Conservation (phyloP, 35 echinoderm and acorn worm species). For the Acanthaster planci region DNA sequence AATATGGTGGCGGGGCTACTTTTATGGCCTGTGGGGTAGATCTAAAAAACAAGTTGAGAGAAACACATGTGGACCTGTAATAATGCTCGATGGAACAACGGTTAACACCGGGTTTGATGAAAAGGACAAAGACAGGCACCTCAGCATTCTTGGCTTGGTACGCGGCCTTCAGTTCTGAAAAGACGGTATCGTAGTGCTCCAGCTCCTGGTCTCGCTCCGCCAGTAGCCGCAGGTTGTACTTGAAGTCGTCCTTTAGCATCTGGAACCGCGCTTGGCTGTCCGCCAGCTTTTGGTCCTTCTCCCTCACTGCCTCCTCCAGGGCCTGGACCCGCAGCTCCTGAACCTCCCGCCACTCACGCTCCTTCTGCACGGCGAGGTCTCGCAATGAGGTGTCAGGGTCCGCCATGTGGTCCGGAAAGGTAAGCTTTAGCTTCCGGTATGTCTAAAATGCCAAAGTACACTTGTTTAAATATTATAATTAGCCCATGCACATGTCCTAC, state of each 20-base stretch:
- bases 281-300: slow-evolving; percentile 70
- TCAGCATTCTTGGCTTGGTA: slow-evolving; percentile 41
- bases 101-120: too few species aligned
- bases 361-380: slow-evolving; percentile 65
- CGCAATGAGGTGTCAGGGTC: slow-evolving; percentile 25
- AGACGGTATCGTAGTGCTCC: slow-evolving; percentile 55
- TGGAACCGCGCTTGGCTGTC: slow-evolving; percentile 59
- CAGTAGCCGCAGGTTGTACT: slow-evolving; percentile 88
- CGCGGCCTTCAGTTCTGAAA: slow-evolving; percentile 31
- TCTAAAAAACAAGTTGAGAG: too few species aligned
- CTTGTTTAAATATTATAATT: too few species aligned
- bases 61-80: too few species aligned
- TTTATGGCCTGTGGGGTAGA: too few species aligned
- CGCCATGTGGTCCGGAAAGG: too few species aligned
- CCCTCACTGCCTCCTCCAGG: slow-evolving; percentile 49
- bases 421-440: too few species aligned
- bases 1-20: too few species aligned
- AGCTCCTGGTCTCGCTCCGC: slow-evolving; percentile 88
- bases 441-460: too few species aligned
- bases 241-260: slow-evolving; percentile 95
- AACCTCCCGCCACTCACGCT: slow-evolving; percentile 88
- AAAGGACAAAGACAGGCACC: neutral
- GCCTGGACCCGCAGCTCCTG: slow-evolving; percentile 66
- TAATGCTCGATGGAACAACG: too few species aligned
- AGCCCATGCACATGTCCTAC: too few species aligned